phyloP scores from a whole-genome alignment of 2,888 invertebrate species.

The Pegoplata infirma region DNA sequence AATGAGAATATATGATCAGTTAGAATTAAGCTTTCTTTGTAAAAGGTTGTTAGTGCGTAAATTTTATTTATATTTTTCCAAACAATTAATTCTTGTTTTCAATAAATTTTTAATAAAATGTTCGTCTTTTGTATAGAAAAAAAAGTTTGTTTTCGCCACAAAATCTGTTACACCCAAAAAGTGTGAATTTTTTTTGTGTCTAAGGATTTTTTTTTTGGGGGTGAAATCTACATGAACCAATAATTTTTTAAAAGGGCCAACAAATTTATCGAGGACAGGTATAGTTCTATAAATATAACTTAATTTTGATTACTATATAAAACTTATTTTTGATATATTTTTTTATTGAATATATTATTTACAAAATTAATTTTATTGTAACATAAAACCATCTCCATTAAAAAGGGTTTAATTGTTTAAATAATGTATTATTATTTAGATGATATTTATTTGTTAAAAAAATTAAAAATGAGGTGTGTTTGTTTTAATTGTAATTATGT shows the following conservation, averaged over 20 bases:
- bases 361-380: conserved; percentile 42
- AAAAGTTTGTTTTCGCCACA: conserved; percentile 63
- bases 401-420: conserved; percentile 34
- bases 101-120: conserved; percentile 16
- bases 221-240: conserved; percentile 69
- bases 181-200: conserved; percentile 53
- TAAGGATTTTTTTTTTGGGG: conserved; percentile 44
- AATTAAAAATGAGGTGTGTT: conserved; percentile 43
- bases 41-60: neutral
- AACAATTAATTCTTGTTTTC: conserved; percentile 23
- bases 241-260: conserved; percentile 13
- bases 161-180: conserved; percentile 75
- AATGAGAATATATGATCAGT: neutral
- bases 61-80: neutral
- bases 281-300: neutral
- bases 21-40: neutral
- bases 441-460: conserved; percentile 50
- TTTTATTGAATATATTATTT: conserved; percentile 53
- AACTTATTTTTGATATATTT: conserved; percentile 12
- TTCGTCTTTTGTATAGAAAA: conserved; percentile 40
- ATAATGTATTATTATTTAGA: conserved; percentile 34
- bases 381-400: conserved; percentile 59
- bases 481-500: conserved; percentile 20
- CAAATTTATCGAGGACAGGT: neutral
- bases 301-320: conserved; percentile 17